Percentiles rank a stretch among this genome's conserved stretches.
phyloP scores from a whole-genome alignment of 2,797 vertebrate genomes.

The Paedocypris micromegethes region DNA sequence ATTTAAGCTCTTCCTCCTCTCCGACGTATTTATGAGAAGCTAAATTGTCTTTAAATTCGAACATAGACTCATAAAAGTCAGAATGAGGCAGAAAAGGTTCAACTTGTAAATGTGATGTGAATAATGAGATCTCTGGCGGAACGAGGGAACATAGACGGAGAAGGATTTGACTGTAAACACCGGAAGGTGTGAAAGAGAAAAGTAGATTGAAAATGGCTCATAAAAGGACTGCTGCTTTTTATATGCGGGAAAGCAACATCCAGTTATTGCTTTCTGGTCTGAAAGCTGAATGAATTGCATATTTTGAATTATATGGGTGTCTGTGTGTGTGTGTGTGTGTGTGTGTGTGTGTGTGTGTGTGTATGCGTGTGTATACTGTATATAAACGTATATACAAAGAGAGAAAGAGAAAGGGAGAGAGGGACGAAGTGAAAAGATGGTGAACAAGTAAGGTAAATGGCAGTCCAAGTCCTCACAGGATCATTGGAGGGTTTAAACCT shows the following conservation, averaged over 20 bases:
- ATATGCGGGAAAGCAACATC: neutral
- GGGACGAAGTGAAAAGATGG: conserved; percentile 21
- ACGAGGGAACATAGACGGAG: conserved; percentile 28
- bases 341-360: no score
- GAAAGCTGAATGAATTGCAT: neutral
- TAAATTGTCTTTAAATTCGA: conserved; percentile 67
- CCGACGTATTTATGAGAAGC: conserved; percentile 63
- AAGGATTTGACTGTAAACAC: conserved; percentile 15
- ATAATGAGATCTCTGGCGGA: conserved; percentile 53
- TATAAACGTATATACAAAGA: neutral
- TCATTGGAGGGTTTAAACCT: conserved; percentile 65
- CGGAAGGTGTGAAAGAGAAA: conserved; percentile 23
- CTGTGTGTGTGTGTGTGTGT: no score
- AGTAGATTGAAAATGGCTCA: conserved; percentile 6
- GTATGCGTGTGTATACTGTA: neutral
- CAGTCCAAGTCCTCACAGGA: conserved; percentile 51
- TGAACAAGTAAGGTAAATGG: conserved; percentile 27
- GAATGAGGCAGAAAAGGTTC: conserved; percentile 47
- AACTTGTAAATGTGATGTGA: conserved; percentile 54
- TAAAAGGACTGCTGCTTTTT: conserved; percentile 26
- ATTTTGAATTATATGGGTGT: no score
- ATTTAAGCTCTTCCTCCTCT: conserved; percentile 56
- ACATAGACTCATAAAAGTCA: conserved; percentile 65
- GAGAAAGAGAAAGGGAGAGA: conserved; percentile 18
- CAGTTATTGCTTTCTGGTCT: conserved; percentile 8